A percentile compares a stretch with the other conserved stretches of the same genome.
Evolutionary conservation across 2,797 vertebrate genomes (phyloP).

Genomic region (Aselliscus stoliczkanus): DNA sequence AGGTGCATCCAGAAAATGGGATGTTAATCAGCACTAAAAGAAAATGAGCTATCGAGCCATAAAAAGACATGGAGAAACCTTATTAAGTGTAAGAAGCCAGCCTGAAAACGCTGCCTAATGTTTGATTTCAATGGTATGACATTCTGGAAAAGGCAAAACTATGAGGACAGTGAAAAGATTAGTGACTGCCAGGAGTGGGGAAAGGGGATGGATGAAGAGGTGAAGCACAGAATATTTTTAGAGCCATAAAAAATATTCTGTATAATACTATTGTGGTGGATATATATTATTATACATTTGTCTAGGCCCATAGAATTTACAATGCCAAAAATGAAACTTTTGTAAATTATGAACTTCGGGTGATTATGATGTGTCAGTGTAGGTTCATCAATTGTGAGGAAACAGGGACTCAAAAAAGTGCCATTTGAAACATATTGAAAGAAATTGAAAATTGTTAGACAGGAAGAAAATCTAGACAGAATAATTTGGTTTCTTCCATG

Average conservation of each 20-base stretch:
- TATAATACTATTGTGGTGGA: not conserved
- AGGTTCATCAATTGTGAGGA: not conserved
- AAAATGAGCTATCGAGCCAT: not conserved
- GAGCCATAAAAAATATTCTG: not conserved
- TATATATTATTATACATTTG: not conserved
- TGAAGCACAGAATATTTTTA: not conserved
- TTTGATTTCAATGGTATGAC: not conserved
- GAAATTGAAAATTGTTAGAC: not conserved
- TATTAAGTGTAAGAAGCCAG: not conserved
- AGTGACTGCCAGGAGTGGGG: not conserved
- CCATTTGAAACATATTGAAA: not conserved
- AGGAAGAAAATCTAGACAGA: not conserved
- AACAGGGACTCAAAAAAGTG: not conserved
- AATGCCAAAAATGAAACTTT: not conserved
- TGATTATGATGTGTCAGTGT: not conserved
- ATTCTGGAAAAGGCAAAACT: not conserved
- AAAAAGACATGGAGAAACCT: not conserved
- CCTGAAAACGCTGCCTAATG: not conserved
- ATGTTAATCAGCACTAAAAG: not conserved
- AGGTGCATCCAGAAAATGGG: not conserved
- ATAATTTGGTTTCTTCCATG: not conserved
- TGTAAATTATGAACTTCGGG: too few species aligned
- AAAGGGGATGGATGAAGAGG: not conserved
- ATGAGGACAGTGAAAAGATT: not conserved
- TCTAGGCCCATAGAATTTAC: not conserved